Evolutionary conservation across 2,113 vertebrate genomes (phyloP).

Genomic region (Motacilla tschutschensis): DNA sequence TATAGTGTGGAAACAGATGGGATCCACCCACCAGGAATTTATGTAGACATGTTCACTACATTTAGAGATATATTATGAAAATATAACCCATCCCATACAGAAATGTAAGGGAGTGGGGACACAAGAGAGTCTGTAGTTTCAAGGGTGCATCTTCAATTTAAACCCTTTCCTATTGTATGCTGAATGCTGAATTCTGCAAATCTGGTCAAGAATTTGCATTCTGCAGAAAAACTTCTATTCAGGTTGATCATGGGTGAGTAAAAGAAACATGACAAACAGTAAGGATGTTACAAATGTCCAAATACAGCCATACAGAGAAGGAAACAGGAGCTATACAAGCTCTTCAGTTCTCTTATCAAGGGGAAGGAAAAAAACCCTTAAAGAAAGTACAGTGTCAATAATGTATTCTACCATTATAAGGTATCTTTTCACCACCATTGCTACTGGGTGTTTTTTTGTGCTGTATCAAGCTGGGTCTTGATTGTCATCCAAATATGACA

Average conservation of each 20-base stretch:
- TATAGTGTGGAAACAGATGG: constrained; percentile 26
- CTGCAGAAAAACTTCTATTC: neutral
- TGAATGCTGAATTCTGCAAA: neutral
- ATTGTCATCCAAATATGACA: neutral
- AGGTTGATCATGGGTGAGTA: neutral
- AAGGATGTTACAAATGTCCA: neutral
- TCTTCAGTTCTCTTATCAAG: neutral
- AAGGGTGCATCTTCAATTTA: neutral
- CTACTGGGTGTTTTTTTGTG: neutral
- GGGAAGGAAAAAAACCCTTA: neutral
- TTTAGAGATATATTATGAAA: constrained; percentile 11
- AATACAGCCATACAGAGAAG: neutral
- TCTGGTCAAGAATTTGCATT: neutral
- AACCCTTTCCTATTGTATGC: neutral
- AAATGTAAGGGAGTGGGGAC: neutral
- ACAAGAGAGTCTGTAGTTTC: neutral
- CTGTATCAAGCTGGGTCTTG: neutral
- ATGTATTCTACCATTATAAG: neutral
- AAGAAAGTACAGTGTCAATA: neutral
- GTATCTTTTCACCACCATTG: neutral
- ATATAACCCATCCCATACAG: neutral
- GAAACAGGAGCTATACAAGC: neutral
- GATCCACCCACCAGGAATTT: constrained; percentile 6
- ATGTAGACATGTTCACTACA: neutral
- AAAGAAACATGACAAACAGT: neutral